Conservation (phyloP, 1,140 invertebrate genomes). For the Drosophila ambigua region DNA sequence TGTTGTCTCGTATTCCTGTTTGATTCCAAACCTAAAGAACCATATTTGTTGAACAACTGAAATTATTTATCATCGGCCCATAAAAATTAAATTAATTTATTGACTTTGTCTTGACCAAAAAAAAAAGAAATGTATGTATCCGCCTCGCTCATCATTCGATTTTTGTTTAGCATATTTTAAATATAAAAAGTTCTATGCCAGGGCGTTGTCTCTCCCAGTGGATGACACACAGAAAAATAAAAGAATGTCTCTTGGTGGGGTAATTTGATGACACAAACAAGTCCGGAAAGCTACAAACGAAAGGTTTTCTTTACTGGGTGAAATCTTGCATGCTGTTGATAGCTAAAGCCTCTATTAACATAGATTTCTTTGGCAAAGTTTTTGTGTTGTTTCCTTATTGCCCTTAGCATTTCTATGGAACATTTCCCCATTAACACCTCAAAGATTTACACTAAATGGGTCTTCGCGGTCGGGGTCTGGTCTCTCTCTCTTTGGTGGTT, state of each 20-base stretch:
- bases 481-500: slow-evolving; percentile 28
- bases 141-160: background rate
- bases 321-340: slow-evolving; percentile 11
- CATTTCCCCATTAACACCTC: slow-evolving; percentile 28
- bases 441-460: slow-evolving; percentile 13
- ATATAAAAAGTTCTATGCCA: slow-evolving; percentile 7
- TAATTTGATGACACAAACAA: slow-evolving; percentile 8
- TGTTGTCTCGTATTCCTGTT: slow-evolving; percentile 33
- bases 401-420: background rate
- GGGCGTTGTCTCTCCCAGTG: slow-evolving; percentile 7
- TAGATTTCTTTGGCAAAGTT: slow-evolving; percentile 18
- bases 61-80: slow-evolving; percentile 22
- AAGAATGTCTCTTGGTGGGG: slow-evolving; percentile 25
- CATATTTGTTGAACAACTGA: slow-evolving; percentile 48
- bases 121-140: slow-evolving; percentile 4
- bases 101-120: slow-evolving; percentile 21
- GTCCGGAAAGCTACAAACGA: slow-evolving; percentile 11
- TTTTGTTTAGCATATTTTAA: background rate
- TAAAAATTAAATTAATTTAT: slow-evolving; percentile 24
- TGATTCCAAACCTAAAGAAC: slow-evolving; percentile 28
- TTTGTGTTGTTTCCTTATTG: background rate
- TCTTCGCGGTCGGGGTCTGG: background rate
- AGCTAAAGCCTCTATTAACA: slow-evolving; percentile 36
- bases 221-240: slow-evolving; percentile 29
- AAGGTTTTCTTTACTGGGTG: slow-evolving; percentile 42